Percentiles rank a stretch among this genome's conserved stretches.
phyloP scores from a whole-genome alignment of 2,797 vertebrate species.

The Mormyrops boulengeri region DNA sequence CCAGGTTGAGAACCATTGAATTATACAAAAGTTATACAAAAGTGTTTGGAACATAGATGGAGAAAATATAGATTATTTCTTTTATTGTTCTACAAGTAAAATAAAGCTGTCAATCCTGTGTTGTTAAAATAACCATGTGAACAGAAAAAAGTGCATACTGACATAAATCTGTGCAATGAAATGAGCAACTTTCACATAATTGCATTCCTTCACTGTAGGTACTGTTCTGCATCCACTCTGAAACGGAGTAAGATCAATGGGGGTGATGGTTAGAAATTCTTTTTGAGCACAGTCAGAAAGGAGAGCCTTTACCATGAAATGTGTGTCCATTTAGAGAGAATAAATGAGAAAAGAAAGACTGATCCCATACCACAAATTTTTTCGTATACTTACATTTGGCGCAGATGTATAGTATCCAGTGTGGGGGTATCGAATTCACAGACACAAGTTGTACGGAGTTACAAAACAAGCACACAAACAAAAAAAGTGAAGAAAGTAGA shows the following conservation, averaged over 20 bases:
- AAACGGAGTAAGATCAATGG: background rate
- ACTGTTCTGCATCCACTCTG: background rate
- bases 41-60: background rate
- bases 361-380: background rate
- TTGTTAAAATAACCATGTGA: background rate
- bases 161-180: background rate
- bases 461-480: background rate
- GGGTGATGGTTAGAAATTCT: background rate
- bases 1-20: background rate
- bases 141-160: background rate
- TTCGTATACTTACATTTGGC: background rate
- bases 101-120: background rate
- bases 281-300: background rate
- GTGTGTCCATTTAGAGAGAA: background rate
- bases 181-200: background rate
- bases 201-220: background rate
- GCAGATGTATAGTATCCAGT: background rate
- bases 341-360: background rate
- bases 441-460: background rate
- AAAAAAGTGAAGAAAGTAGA: background rate
- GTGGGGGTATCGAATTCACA: background rate
- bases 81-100: background rate
- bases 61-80: background rate
- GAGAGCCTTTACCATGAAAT: background rate
- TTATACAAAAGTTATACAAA: background rate